Evolutionary conservation across 2,888 invertebrate genomes (phyloP).

Genomic region (Ischnura elegans): DNA sequence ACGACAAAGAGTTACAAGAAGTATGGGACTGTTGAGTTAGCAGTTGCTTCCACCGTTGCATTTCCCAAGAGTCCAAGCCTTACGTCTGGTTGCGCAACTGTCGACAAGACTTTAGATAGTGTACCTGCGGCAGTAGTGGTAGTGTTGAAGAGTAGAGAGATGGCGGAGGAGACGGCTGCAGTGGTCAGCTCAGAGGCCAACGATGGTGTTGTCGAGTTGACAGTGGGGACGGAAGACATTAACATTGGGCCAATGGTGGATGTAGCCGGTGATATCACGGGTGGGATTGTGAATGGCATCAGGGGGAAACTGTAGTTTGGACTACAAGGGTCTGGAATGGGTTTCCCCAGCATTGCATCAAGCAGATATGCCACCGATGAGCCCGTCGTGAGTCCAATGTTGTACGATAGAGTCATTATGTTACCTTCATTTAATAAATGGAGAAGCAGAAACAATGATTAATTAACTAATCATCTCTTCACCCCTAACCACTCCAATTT

Average conservation of each 20-base stretch:
- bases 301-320: conserved; percentile 38
- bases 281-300: conserved; percentile 37
- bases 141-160: conserved; percentile 5
- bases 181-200: conserved; percentile 25
- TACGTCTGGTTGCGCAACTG: conserved; percentile 48
- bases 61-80: conserved; percentile 45
- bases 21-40: conserved; percentile 54
- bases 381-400: conserved; percentile 91
- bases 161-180: conserved; percentile 33
- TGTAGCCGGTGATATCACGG: neutral
- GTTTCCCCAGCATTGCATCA: conserved; percentile 79
- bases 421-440: conserved; percentile 84
- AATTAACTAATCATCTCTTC: too few relatives aligned
- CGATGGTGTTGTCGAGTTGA: conserved; percentile 33
- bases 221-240: conserved; percentile 9
- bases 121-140: conserved; percentile 31
- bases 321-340: conserved; percentile 73
- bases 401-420: conserved; percentile 96
- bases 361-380: conserved; percentile 91
- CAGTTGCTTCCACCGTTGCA: conserved; percentile 43
- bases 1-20: conserved; percentile 24
- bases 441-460: too few relatives aligned
- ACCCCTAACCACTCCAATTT: too few relatives aligned
- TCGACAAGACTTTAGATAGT: conserved; percentile 32
- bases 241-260: neutral